Conservation (phyloP, 2,113 vertebrate genomes). For the Psilopsiagon aymara region DNA sequence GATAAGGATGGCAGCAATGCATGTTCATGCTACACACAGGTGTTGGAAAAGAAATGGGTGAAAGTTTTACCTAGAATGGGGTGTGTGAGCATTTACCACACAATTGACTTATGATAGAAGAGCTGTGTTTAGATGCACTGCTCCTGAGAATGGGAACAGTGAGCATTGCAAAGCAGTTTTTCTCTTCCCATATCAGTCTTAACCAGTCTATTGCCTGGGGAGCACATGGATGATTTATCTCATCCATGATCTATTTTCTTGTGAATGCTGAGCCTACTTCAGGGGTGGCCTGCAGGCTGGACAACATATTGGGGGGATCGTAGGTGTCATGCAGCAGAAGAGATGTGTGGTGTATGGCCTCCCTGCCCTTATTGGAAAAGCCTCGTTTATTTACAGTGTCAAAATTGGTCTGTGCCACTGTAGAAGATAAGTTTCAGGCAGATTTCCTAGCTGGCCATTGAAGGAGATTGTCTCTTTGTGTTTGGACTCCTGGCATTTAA, state of each 20-base stretch:
- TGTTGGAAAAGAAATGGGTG: not conserved
- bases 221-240: not conserved
- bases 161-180: not conserved
- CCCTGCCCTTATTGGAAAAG: not conserved
- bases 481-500: not conserved
- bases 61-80: not conserved
- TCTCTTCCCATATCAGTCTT: not conserved
- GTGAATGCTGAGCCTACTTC: not conserved
- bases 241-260: not conserved
- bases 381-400: not conserved
- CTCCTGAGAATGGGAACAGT: not conserved
- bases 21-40: not conserved
- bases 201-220: not conserved
- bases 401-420: not conserved
- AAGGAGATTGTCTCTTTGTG: not conserved
- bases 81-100: not conserved
- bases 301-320: not conserved
- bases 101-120: not conserved
- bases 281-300: not conserved
- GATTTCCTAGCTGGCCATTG: not conserved
- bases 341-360: not conserved
- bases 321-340: not conserved
- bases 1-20: not conserved
- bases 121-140: not conserved
- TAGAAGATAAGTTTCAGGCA: not conserved